A percentile compares a stretch with the other conserved stretches of the same genome.
phyloP scores from a whole-genome alignment of 2,888 invertebrate species.

The Morpho achilles region DNA sequence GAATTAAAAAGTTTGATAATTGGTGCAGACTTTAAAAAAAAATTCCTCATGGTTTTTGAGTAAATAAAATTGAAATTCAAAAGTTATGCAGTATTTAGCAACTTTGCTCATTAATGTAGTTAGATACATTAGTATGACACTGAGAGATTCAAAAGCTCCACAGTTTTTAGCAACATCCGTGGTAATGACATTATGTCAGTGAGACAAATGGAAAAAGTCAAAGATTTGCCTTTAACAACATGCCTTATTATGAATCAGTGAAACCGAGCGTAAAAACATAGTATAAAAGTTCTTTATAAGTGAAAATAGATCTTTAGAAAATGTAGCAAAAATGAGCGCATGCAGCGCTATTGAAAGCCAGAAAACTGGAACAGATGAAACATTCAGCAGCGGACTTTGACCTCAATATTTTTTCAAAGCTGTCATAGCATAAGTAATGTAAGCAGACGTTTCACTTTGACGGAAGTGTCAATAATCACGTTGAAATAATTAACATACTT shows the following conservation, averaged over 20 bases:
- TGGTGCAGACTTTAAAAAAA: no score
- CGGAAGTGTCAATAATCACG: constrained; percentile 2
- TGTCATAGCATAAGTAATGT: constrained; percentile 3
- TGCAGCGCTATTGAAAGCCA: constrained; percentile 20
- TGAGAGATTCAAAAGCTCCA: no score
- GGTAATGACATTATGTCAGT: no score
- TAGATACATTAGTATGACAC: no score
- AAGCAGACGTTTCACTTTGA: neutral
- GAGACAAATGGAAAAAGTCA: no score
- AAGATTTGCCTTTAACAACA: neutral
- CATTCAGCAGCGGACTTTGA: constrained; percentile 22
- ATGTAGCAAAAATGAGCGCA: constrained; percentile 18
- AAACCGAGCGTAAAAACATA: constrained; percentile 6
- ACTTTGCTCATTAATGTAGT: no score
- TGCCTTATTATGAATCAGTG: neutral
- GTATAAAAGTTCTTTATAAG: constrained; percentile 14
- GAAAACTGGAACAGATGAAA: constrained; percentile 25
- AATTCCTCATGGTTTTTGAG: no score
- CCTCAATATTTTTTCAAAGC: constrained; percentile 23
- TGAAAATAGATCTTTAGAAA: constrained; percentile 24
- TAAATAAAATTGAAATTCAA: no score
- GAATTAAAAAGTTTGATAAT: no score
- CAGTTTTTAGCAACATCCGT: no score
- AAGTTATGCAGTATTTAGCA: no score
- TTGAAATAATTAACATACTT: neutral